Conservation (phyloP, 2,888 invertebrate genomes). For the Hirtodrosophila trivittata region DNA sequence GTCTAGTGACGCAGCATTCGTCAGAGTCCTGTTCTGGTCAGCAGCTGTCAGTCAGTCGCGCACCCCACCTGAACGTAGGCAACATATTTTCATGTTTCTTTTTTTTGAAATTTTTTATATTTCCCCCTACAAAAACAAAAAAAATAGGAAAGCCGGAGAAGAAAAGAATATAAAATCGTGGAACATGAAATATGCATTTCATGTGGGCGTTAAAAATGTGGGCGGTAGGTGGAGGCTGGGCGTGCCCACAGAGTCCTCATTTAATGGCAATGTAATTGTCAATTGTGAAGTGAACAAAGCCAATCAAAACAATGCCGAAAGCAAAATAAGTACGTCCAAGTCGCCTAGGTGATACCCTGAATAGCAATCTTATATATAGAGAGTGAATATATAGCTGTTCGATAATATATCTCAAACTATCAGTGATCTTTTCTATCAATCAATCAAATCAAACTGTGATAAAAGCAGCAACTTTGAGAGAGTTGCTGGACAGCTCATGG, state of each 20-base stretch:
- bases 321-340: background rate
- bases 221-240: slow-evolving; percentile 20
- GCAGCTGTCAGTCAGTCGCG: slow-evolving; percentile 54
- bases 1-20: slow-evolving; percentile 19
- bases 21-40: slow-evolving; percentile 51
- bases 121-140: background rate
- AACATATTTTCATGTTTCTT: slow-evolving; percentile 36
- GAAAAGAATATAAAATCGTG: slow-evolving; percentile 25
- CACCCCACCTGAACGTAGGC: slow-evolving; percentile 24
- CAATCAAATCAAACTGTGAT: too few species aligned
- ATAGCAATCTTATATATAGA: background rate
- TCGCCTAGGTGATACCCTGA: background rate
- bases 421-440: too few species aligned
- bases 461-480: too few species aligned
- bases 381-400: too few species aligned
- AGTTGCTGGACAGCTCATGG: too few species aligned
- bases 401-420: too few species aligned
- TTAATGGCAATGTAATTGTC: slow-evolving; percentile 74
- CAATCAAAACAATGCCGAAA: slow-evolving; percentile 2
- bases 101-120: slow-evolving; percentile 1
- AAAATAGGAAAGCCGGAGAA: slow-evolving; percentile 5
- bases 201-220: slow-evolving; percentile 36
- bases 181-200: slow-evolving; percentile 66
- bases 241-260: slow-evolving; percentile 34
- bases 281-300: slow-evolving; percentile 56